phyloP scores from a whole-genome alignment of 2,888 invertebrate genomes.

The Trichacis sp. region DNA sequence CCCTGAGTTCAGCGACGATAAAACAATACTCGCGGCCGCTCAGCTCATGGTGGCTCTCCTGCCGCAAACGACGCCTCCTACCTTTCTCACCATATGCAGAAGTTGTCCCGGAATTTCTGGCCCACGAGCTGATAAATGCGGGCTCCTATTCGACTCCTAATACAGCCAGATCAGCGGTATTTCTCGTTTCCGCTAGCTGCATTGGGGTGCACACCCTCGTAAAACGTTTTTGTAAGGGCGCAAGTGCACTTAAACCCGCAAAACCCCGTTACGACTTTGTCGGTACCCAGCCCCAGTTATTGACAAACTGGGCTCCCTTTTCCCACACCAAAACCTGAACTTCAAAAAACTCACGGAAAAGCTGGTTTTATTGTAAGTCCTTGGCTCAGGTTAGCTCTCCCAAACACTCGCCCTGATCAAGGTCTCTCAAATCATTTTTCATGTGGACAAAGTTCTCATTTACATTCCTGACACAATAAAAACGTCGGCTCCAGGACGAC shows the following conservation, averaged over 20 bases:
- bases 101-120: background rate
- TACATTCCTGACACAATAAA: slow-evolving; percentile 3
- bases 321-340: slow-evolving; percentile 5
- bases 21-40: too few species aligned
- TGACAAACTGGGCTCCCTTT: slow-evolving; percentile 25
- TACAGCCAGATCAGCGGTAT: slow-evolving; percentile 70
- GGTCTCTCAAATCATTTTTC: slow-evolving; percentile 19
- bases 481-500: background rate
- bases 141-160: slow-evolving; percentile 72
- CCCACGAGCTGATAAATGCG: background rate
- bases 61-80: too few species aligned
- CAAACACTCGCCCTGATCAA: too few species aligned
- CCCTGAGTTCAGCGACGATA: too few species aligned
- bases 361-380: slow-evolving; percentile 28
- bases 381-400: slow-evolving; percentile 33
- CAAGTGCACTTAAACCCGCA: slow-evolving; percentile 35
- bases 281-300: slow-evolving; percentile 47
- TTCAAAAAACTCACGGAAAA: slow-evolving; percentile 27
- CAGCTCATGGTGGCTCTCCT: too few species aligned
- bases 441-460: slow-evolving; percentile 13
- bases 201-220: background rate
- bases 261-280: slow-evolving; percentile 40
- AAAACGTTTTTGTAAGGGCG: slow-evolving; percentile 41
- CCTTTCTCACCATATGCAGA: background rate
- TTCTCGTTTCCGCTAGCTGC: background rate